phyloP scores from a whole-genome alignment of 2,888 invertebrate species.

The Pycnomerus fuliginosus region DNA sequence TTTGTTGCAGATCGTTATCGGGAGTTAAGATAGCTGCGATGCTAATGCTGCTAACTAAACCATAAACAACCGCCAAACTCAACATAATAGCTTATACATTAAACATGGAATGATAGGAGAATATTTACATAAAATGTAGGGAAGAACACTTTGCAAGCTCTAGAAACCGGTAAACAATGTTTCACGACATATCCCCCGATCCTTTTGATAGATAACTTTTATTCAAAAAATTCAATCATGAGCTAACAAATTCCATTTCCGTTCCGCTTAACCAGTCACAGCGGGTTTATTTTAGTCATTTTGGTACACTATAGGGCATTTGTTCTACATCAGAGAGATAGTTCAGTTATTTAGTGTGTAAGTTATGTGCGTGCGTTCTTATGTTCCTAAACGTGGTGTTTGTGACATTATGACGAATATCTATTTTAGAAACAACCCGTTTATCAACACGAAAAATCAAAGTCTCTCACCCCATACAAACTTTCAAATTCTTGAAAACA shows the following conservation, averaged over 20 bases:
- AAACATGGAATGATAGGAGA: slow-evolving; percentile 50
- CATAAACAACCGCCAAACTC: slow-evolving; percentile 50
- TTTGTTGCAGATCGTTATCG: slow-evolving; percentile 46
- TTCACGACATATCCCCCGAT: too few relatives aligned
- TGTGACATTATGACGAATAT: slow-evolving; percentile 28
- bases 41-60: slow-evolving; percentile 49
- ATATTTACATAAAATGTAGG: slow-evolving; percentile 50
- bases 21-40: slow-evolving; percentile 44
- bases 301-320: slow-evolving; percentile 1
- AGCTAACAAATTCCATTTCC: too few relatives aligned
- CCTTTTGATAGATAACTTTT: too few relatives aligned
- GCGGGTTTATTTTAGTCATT: too few relatives aligned
- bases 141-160: slow-evolving; percentile 31
- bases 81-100: slow-evolving; percentile 52
- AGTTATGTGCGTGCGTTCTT: slow-evolving; percentile 15
- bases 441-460: slow-evolving; percentile 37
- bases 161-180: slow-evolving; percentile 18
- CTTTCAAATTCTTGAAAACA: slow-evolving; percentile 28
- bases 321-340: too few relatives aligned
- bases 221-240: too few relatives aligned
- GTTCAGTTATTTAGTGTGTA: background rate
- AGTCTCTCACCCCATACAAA: slow-evolving; percentile 25
- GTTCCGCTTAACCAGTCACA: too few relatives aligned
- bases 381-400: slow-evolving; percentile 6
- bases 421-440: slow-evolving; percentile 34